These are phyloP conservation scores for Charadrius vociferus DNA, from an alignment of 2,113 vertebrate species.

Conservation along the genomic window DNA sequence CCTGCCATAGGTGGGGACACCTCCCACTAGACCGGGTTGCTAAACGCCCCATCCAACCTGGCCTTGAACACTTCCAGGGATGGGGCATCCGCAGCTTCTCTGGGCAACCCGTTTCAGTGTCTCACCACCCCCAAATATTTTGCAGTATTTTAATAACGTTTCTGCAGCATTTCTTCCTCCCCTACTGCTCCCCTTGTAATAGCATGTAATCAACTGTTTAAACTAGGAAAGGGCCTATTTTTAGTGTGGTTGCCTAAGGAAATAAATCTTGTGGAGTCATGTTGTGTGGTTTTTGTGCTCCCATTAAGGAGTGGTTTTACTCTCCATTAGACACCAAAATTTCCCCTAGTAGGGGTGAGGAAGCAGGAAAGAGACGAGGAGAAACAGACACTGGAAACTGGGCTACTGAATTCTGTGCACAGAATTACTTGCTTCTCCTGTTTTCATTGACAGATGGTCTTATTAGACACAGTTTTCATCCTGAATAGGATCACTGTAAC, in stretches of 20 bases:
- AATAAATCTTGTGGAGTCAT: background rate
- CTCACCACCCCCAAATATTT: no score
- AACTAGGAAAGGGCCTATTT: background rate
- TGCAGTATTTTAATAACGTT: background rate
- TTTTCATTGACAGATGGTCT: background rate
- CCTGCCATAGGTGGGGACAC: no score
- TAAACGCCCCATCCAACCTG: no score
- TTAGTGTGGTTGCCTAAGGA: background rate
- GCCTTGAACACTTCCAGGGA: no score
- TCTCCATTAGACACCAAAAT: background rate
- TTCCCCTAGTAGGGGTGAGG: background rate
- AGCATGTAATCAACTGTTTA: background rate
- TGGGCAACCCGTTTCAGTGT: no score
- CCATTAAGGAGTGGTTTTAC: background rate
- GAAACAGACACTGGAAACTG: background rate
- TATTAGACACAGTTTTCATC: background rate
- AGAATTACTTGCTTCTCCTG: background rate
- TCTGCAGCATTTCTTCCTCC: background rate
- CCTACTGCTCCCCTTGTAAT: background rate
- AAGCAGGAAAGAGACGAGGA: background rate
- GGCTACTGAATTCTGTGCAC: background rate
- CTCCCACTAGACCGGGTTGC: no score
- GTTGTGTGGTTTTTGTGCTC: background rate
- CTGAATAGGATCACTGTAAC: background rate
- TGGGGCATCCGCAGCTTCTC: no score